These are phyloP conservation scores for Nothoprocta perdicaria DNA, from an alignment of 2,113 vertebrate species.

Conservation along the genomic window DNA sequence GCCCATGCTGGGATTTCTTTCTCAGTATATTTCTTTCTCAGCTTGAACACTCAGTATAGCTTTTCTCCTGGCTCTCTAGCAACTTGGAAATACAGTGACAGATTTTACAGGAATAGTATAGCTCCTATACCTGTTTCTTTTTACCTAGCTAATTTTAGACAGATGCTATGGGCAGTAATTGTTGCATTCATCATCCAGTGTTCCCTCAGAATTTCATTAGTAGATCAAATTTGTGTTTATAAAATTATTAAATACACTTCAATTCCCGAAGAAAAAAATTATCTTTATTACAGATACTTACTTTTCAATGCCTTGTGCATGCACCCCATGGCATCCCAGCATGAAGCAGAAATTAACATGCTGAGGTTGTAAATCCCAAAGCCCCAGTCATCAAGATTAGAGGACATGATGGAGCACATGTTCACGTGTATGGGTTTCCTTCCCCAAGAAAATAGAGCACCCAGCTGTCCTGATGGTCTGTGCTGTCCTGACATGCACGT, in stretches of 20 bases:
- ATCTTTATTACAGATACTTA: neutral
- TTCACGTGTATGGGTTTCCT: neutral
- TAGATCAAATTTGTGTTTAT: neutral
- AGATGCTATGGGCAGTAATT: neutral
- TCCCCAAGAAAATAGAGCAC: neutral
- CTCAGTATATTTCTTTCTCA: too few species aligned
- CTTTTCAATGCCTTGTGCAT: neutral
- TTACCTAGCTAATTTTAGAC: rapidly evolving
- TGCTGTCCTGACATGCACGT: neutral
- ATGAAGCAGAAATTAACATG: neutral
- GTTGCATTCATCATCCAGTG: neutral
- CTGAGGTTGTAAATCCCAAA: neutral
- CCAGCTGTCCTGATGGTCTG: neutral
- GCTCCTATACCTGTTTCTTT: neutral
- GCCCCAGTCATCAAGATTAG: neutral
- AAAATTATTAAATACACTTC: neutral
- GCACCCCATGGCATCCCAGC: neutral
- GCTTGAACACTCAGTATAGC: rapidly evolving
- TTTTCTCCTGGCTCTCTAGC: neutral
- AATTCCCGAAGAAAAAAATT: neutral
- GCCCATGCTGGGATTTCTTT: rapidly evolving
- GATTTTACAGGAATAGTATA: neutral
- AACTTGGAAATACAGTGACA: rapidly evolving
- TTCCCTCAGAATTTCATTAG: neutral
- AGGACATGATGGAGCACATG: rapidly evolving